Percentiles rank a stretch among this genome's conserved stretches.
phyloP scores from a whole-genome alignment of 2,888 invertebrate species.

The Pogonocherus hispidulus region DNA sequence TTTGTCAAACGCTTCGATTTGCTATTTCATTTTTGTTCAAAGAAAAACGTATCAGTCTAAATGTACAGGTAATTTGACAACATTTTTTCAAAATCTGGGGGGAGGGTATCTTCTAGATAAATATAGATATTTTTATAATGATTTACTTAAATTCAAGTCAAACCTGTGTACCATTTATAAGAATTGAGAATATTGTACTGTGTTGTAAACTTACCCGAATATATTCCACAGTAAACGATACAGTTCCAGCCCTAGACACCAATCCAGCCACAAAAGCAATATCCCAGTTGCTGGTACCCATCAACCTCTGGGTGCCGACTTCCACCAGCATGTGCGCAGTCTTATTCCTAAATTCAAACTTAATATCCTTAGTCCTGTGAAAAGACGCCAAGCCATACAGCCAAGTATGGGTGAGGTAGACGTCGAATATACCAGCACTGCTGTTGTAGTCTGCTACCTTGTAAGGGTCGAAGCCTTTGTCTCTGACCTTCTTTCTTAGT shows the following conservation, averaged over 20 bases:
- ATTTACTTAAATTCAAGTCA: too few species aligned
- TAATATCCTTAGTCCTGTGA: conserved; percentile 85
- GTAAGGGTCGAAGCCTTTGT: conserved; percentile 82
- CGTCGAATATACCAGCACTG: conserved; percentile 78
- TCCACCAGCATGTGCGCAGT: conserved; percentile 78
- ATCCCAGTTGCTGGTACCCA: conserved; percentile 86
- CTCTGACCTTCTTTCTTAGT: conserved; percentile 77
- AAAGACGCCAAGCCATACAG: conserved; percentile 85
- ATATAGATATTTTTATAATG: too few species aligned
- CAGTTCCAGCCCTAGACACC: conserved; percentile 78
- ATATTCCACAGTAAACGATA: conserved; percentile 85
- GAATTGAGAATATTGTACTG: too few species aligned
- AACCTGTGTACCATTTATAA: too few species aligned
- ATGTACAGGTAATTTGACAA: too few species aligned
- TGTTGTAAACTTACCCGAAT: conserved; percentile 70
- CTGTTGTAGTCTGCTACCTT: conserved; percentile 81
- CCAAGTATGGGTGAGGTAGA: conserved; percentile 82
- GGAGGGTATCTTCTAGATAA: too few species aligned
- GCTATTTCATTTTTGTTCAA: too few species aligned
- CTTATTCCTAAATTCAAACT: conserved; percentile 80
- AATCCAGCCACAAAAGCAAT: conserved; percentile 78
- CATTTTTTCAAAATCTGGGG: too few species aligned
- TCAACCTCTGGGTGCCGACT: conserved; percentile 84
- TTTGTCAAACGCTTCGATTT: too few species aligned
- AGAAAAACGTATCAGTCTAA: too few species aligned